Conservation (phyloP, 2,113 vertebrate species). For the Lynx canadensis region DNA sequence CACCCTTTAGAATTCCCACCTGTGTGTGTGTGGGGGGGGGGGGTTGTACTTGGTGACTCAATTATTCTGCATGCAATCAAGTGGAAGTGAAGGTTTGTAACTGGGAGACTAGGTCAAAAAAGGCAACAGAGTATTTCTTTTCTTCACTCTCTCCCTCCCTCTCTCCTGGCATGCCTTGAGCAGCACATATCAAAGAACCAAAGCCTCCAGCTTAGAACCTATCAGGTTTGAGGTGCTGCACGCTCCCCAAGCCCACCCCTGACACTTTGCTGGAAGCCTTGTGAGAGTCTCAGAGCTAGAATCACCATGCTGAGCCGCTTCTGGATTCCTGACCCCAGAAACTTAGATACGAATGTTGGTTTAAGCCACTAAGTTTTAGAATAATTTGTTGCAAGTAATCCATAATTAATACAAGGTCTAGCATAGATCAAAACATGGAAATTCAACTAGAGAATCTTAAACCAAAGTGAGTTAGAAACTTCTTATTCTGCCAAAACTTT, state of each 20-base stretch:
- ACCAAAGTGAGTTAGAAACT: neutral
- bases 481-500: neutral
- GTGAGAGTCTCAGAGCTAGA: neutral
- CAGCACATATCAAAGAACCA: neutral
- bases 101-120: neutral
- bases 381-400: neutral
- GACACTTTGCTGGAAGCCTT: neutral
- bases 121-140: neutral
- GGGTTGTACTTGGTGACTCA: neutral
- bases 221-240: neutral
- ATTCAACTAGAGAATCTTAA: neutral
- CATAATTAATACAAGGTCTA: neutral
- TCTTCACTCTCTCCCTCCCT: neutral
- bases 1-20: neutral
- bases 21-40: neutral
- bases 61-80: neutral
- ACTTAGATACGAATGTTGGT: neutral
- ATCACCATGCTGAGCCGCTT: neutral
- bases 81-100: neutral
- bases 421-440: neutral
- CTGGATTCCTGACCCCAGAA: neutral
- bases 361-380: neutral
- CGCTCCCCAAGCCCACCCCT: rapidly evolving
- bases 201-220: neutral
- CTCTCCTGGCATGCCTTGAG: neutral